Conservation (phyloP, 1,140 invertebrate species). For the Hestina assimilis region DNA sequence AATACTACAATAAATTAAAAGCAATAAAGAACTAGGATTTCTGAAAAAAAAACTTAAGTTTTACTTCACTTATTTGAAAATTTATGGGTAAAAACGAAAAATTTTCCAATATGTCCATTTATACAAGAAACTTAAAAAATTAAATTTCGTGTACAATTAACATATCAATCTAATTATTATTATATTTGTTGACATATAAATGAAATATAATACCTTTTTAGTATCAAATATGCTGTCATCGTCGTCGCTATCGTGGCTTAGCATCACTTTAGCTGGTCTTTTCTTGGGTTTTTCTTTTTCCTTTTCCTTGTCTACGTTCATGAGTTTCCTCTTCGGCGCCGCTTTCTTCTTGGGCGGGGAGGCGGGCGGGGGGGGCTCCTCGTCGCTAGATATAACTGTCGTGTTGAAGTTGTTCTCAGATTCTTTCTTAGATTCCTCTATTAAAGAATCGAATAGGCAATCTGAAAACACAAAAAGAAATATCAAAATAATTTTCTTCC, state of each 20-base stretch:
- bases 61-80: too few species aligned
- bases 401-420: constrained; percentile 27
- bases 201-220: constrained; percentile 56
- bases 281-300: constrained; percentile 60
- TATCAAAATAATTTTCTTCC: background rate
- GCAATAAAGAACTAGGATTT: too few species aligned
- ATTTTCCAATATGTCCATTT: too few species aligned
- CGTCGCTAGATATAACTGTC: constrained; percentile 62
- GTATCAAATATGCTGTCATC: constrained; percentile 72
- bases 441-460: constrained; percentile 75
- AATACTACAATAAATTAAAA: too few species aligned
- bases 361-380: constrained; percentile 26
- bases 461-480: constrained; percentile 41
- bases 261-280: constrained; percentile 50
- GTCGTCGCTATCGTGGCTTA: constrained; percentile 64
- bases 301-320: constrained; percentile 43
- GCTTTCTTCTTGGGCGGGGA: constrained; percentile 64
- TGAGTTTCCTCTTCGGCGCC: constrained; percentile 58
- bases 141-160: too few species aligned
- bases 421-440: constrained; percentile 69
- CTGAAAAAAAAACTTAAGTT: too few species aligned
- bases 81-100: too few species aligned
- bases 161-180: background rate
- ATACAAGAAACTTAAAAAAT: too few species aligned
- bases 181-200: background rate